phyloP scores from a whole-genome alignment of 2,113 vertebrate genomes.

The Excalfactoria chinensis region DNA sequence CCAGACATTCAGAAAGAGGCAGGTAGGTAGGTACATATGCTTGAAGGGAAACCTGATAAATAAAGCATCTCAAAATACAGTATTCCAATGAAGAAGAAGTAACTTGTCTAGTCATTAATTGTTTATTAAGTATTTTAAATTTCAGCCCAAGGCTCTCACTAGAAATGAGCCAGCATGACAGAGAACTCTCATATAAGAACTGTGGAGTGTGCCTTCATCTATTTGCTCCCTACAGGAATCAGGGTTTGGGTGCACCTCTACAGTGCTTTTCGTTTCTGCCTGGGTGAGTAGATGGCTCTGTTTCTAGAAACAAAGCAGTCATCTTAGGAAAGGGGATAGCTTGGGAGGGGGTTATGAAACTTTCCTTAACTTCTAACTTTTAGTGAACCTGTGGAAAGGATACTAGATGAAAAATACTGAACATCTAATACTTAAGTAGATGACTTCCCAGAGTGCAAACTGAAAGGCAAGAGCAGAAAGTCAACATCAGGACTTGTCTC shows the following conservation, averaged over 20 bases:
- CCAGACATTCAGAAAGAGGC: neutral
- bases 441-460: neutral
- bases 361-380: neutral
- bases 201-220: neutral
- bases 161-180: neutral
- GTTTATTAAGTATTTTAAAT: neutral
- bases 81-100: neutral
- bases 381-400: neutral
- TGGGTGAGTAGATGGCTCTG: neutral
- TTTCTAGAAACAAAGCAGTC: neutral
- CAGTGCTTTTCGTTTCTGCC: neutral
- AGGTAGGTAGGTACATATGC: neutral
- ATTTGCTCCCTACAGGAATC: neutral
- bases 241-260: neutral
- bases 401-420: neutral
- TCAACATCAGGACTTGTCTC: neutral
- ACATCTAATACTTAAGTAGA: neutral
- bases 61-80: neutral
- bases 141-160: neutral
- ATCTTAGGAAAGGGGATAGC: neutral
- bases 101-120: neutral
- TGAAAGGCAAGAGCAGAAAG: neutral
- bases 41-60: neutral
- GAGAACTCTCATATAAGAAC: neutral
- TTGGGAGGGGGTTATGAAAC: neutral